phyloP scores from a whole-genome alignment of 2,888 invertebrate genomes.

The Ochropacha duplaris region DNA sequence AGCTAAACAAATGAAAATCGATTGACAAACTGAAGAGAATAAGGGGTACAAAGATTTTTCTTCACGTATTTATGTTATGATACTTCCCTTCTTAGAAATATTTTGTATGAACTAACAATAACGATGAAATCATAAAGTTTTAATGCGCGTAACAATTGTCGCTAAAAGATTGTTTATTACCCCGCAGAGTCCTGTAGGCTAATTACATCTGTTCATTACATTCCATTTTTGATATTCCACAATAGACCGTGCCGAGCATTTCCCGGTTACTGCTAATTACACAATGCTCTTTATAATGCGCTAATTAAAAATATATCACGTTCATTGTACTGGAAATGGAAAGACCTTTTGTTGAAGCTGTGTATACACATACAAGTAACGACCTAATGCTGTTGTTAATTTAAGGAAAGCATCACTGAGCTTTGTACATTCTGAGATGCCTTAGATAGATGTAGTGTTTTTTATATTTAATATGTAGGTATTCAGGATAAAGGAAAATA shows the following conservation, averaged over 20 bases:
- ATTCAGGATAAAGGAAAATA: too few species aligned
- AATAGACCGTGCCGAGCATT: not conserved
- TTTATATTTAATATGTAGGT: too few species aligned
- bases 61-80: too few species aligned
- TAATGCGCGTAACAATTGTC: not conserved
- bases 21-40: too few species aligned
- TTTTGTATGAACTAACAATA: not conserved
- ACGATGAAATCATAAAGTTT: not conserved
- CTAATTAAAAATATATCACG: conserved; percentile 7
- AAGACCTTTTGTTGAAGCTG: not conserved
- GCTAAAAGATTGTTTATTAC: not conserved
- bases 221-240: conserved; percentile 1
- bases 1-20: too few species aligned
- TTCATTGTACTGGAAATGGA: not conserved
- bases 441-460: too few species aligned
- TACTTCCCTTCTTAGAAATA: too few species aligned
- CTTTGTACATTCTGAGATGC: not conserved
- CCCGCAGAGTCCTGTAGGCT: not conserved
- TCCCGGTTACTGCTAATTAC: conserved; percentile 3
- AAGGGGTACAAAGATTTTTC: too few species aligned
- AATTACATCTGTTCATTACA: conserved; percentile 1
- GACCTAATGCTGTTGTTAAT: conserved; percentile 1
- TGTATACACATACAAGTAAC: not conserved
- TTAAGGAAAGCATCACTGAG: not conserved
- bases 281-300: conserved; percentile 6